phyloP scores from a whole-genome alignment of 2,113 vertebrate genomes.

The Oreocharis arfaki region DNA sequence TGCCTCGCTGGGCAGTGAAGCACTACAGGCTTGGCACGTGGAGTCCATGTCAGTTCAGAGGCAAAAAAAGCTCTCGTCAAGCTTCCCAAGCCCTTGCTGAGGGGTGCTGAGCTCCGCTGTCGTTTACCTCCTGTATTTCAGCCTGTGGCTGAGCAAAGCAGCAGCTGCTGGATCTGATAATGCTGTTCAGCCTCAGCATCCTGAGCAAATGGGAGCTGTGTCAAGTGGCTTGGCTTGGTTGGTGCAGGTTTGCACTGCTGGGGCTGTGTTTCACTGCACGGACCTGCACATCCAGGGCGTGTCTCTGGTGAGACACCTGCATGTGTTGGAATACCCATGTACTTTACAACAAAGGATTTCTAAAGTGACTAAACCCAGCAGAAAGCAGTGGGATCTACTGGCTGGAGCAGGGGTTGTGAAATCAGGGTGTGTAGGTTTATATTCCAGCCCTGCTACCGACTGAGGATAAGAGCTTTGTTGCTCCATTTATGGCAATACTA shows the following conservation, averaged over 20 bases:
- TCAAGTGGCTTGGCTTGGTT: not conserved
- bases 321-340: not conserved
- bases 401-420: not conserved
- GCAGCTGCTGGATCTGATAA: conserved; percentile 15
- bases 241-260: not conserved
- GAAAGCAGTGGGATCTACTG: not conserved
- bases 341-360: not conserved
- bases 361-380: not conserved
- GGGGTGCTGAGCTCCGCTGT: not conserved
- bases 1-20: not conserved
- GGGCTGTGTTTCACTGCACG: not conserved
- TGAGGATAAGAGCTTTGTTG: not conserved
- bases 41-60: not conserved
- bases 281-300: not conserved
- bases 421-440: not conserved
- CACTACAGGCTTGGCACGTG: not conserved
- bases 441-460: not conserved
- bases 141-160: conserved; percentile 2
- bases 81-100: not conserved
- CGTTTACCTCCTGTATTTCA: conserved; percentile 3
- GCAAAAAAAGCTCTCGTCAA: not conserved
- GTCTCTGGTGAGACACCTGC: not conserved
- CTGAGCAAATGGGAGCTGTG: not conserved
- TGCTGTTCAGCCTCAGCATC: not conserved
- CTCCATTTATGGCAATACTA: not conserved